Conservation (phyloP, 2,888 invertebrate species). For the Hylaea fasciaria region DNA sequence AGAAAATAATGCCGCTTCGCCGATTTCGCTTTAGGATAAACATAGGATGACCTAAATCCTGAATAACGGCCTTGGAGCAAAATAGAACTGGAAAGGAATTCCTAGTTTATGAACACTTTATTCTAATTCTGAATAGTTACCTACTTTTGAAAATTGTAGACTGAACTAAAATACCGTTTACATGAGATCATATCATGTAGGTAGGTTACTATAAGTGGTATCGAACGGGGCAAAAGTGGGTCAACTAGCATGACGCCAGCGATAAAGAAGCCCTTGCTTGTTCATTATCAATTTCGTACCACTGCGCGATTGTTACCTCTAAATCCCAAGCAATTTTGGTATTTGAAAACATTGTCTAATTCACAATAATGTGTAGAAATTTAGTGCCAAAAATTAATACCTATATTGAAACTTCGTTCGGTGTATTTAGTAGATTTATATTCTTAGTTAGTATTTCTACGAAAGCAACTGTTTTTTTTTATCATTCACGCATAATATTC, state of each 20-base stretch:
- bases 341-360: not conserved
- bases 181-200: constrained; percentile 65
- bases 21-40: constrained; percentile 35
- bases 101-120: constrained; percentile 52
- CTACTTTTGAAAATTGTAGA: constrained; percentile 55
- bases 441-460: not conserved
- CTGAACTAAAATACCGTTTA: constrained; percentile 59
- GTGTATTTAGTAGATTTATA: not conserved
- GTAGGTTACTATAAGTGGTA: constrained; percentile 68
- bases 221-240: constrained; percentile 77
- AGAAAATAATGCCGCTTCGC: constrained; percentile 18
- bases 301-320: constrained; percentile 29
- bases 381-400: not conserved
- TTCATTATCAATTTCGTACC: constrained; percentile 75
- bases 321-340: constrained; percentile 3
- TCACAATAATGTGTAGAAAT: no score
- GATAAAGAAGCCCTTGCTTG: constrained; percentile 75
- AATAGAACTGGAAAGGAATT: constrained; percentile 53
- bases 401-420: not conserved
- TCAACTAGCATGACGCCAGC: constrained; percentile 79
- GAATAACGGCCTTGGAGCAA: constrained; percentile 52
- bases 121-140: constrained; percentile 51
- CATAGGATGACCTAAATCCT: constrained; percentile 48
- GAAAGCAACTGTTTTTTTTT: not conserved
- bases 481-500: constrained; percentile 25